Base-by-base conservation (phyloP, 2,113 vertebrate species). In the Rhizomys pruinosus region DNA sequence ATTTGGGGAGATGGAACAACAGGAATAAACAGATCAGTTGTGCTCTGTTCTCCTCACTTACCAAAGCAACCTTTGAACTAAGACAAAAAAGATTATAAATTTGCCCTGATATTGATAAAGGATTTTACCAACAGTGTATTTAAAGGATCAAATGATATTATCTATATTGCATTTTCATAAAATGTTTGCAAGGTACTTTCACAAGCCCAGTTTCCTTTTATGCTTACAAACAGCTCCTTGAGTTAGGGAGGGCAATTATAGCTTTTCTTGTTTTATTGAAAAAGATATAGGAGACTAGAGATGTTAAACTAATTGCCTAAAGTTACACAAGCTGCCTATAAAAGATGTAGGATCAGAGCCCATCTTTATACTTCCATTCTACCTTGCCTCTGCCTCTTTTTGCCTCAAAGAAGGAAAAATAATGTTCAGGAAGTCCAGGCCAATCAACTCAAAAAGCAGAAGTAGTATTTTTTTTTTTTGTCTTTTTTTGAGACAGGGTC, bases 131-230 rank as follows among this genome's bases (percentile, higher is more conserved):
- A 90, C 29, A 91, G 25, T n/a, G 57, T n/a, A 68, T n/a, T 59
- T 89, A 91, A 89, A 59, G 74, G 42, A 20, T 15, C 42, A 74
- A 37, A 92, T 84, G 44, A 74, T 55, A 71, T 25, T 79, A 87
- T 88, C 78, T 63, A 66, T 68, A 93, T 59, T 59, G 37, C 32
- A 87, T 68, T 95, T 95, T 91, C 44, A 82, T 59, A 90, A 91
- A 95, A 90, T 64, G 12, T 88, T 95, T 86, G 87, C 72, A 95
- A 93, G 91, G 22, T 64, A 68, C 27, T 90, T 91, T 94, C 78
- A 92, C 42, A 96, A 55, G 79, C n/a, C n/a, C 71, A 27, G 90
- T 77, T 11, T 68, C 44, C 44, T 92, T 95, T 81, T 91, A 82
- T 71, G 47, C 34, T 81, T 77, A 89, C 4, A 85, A 84, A 89